Evolutionary conservation across 2,888 invertebrate genomes (phyloP), one percentile per base, ranked within the genome.

Genomic region (Eledona agricola): DNA sequence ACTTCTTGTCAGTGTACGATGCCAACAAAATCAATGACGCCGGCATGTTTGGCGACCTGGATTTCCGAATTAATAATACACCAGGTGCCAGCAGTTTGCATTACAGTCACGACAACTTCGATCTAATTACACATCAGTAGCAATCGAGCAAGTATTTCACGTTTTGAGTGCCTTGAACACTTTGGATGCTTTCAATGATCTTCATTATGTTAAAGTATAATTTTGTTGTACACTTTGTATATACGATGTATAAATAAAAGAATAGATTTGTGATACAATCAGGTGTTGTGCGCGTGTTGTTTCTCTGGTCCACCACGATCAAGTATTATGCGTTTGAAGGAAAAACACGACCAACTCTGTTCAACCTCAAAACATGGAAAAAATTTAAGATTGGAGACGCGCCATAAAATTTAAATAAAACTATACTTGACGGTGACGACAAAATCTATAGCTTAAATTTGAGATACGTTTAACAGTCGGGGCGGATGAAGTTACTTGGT

Each of bases 21-120:
- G 70, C 66, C 51, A 73, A 69, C 62, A 63, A 65, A 25, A 61
- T 60, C 12, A 69, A 65, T 37, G 72, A 71, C 28, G 64, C 62
- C 34, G 58, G 69, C n/a, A 65, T 72, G 35, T 72, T 74, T 40
- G 72, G 67, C 42, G 76, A 77, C 25, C 62, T 76, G 2, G 76
- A 77, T 62, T 76, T 74, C 60, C 65, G 73, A 60, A 68, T 75
- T 16, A 69, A 67, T 46, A 63, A 62, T 45, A 26, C 29, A 9
- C 51, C 65, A 37, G 62, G 46, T 55, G 56, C 63, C 29, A 66
- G 51, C 35, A 63, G 60, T 55, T 45, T 65, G 22, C 66, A 67
- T 56, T 67, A 65, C 55, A 63, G 51, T 57, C 62, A 62, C 9
- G 65, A 65, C 11, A 62, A 53, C 49, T 70, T 64, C 40, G 67